These are phyloP conservation scores for Eristalinus sepulchralis DNA, from an alignment of 2,888 invertebrate genomes.

Conservation along the genomic window DNA sequence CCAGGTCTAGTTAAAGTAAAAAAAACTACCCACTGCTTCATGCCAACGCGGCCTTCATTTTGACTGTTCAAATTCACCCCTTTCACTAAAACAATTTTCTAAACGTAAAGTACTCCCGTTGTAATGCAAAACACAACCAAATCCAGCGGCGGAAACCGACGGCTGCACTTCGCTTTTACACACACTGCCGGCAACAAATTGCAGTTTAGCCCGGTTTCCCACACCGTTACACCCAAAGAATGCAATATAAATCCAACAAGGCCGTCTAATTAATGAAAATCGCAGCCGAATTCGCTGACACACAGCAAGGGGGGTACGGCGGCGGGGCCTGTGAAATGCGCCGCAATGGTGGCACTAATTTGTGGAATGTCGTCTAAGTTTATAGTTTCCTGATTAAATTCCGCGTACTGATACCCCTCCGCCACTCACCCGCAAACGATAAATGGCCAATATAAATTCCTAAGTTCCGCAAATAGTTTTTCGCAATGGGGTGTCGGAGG, in stretches of 20 bases:
- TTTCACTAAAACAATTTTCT: too few relatives aligned
- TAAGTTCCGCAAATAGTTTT: conserved; percentile 58
- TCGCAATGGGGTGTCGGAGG: conserved; percentile 17
- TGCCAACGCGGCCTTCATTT: too few relatives aligned
- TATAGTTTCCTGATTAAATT: conserved; percentile 55
- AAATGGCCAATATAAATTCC: conserved; percentile 59
- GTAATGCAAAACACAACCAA: background rate
- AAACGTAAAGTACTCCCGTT: too few relatives aligned
- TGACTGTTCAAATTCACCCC: too few relatives aligned
- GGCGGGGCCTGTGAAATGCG: background rate
- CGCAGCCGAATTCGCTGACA: conserved; percentile 7
- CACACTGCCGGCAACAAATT: background rate
- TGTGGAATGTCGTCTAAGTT: conserved; percentile 45
- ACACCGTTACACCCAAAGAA: background rate
- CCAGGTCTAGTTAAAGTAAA: too few relatives aligned
- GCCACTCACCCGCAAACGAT: conserved; percentile 8
- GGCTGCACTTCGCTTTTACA: background rate
- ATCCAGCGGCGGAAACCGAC: background rate
- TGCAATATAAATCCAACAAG: background rate
- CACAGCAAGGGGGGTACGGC: background rate
- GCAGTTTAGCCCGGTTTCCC: background rate
- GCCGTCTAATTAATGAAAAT: conserved; percentile 31
- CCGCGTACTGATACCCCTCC: conserved; percentile 7
- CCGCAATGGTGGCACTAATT: conserved; percentile 6
- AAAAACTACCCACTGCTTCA: too few relatives aligned